A percentile compares a stretch with the other conserved stretches of the same genome.
phyloP scores from a whole-genome alignment of 1,140 invertebrate species.

The Vanessa tameamea region DNA sequence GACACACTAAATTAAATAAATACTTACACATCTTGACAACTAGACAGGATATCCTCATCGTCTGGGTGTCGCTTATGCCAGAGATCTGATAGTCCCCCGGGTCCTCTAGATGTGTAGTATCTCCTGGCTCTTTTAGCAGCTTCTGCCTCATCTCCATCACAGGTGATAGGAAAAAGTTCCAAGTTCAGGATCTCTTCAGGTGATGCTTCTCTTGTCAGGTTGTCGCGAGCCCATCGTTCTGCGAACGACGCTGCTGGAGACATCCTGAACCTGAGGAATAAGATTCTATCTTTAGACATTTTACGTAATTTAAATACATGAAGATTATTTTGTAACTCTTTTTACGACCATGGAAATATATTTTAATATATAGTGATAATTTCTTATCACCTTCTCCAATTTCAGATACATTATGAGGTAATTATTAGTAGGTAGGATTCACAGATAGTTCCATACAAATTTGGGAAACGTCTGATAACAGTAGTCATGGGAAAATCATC shows the following conservation, averaged over 20 bases:
- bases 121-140: slow-evolving; percentile 63
- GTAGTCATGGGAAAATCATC: no score
- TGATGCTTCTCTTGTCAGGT: slow-evolving; percentile 58
- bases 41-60: slow-evolving; percentile 73
- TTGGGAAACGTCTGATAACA: no score
- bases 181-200: slow-evolving; percentile 57
- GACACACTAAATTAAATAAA: neutral
- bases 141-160: slow-evolving; percentile 59
- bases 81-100: slow-evolving; percentile 59
- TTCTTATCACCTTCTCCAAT: no score
- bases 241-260: slow-evolving; percentile 75
- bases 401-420: no score
- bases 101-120: slow-evolving; percentile 65
- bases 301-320: neutral
- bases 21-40: slow-evolving; percentile 72
- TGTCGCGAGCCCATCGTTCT: slow-evolving; percentile 72
- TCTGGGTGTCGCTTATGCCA: slow-evolving; percentile 69
- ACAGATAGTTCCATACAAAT: no score
- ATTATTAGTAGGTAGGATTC: no score
- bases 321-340: no score
- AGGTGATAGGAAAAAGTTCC: slow-evolving; percentile 56
- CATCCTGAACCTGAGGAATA: slow-evolving; percentile 62
- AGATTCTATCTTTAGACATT: neutral
- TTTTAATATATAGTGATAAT: no score
- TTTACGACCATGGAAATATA: no score